phyloP scores from a whole-genome alignment of 2,113 vertebrate species.

The Microtus oregoni region DNA sequence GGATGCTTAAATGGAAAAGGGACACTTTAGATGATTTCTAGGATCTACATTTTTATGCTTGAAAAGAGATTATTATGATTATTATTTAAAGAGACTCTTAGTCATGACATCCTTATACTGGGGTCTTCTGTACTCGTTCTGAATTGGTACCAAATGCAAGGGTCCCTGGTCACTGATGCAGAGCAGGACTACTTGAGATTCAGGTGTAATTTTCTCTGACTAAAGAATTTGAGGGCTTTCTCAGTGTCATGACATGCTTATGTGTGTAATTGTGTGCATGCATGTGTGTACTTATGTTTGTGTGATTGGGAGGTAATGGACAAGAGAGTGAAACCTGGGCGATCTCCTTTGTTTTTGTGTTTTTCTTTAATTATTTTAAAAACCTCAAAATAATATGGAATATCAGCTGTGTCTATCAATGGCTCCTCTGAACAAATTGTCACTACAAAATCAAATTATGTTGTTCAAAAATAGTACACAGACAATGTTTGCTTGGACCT shows the following conservation, averaged over 20 bases:
- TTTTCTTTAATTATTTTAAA: not conserved
- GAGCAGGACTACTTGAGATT: not conserved
- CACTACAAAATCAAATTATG: too few species aligned
- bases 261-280: not conserved
- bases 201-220: not conserved
- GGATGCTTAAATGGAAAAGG: not conserved
- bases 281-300: not conserved
- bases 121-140: not conserved
- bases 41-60: not conserved
- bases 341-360: not conserved
- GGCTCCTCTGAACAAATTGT: too few species aligned
- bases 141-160: not conserved
- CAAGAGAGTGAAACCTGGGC: not conserved
- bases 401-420: too few species aligned
- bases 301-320: not conserved
- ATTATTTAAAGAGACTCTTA: not conserved
- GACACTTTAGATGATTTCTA: not conserved
- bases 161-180: not conserved
- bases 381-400: too few species aligned
- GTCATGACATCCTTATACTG: fast-evolving
- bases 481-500: too few species aligned
- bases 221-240: not conserved
- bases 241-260: not conserved
- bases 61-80: not conserved
- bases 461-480: too few species aligned